Conservation (phyloP, 2,113 vertebrate genomes). For the Ochotona princeps region DNA sequence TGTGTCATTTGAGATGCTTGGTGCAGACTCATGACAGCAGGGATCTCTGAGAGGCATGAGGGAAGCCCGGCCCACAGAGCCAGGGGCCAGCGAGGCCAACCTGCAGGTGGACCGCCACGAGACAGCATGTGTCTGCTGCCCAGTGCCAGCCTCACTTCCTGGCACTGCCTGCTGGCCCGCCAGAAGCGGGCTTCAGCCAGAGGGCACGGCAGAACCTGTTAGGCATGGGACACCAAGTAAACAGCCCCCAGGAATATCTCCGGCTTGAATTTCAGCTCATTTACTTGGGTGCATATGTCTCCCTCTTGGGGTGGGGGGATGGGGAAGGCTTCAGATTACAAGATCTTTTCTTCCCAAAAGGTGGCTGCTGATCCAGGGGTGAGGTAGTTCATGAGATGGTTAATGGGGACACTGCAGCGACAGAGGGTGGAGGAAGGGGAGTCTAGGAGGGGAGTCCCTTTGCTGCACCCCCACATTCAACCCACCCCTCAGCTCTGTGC, state of each 20-base stretch:
- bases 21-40: not conserved
- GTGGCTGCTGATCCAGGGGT: not conserved
- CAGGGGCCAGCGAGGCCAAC: not conserved
- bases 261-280: conserved; percentile 74
- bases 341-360: conserved; percentile 16
- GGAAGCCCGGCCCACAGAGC: conserved; percentile 59
- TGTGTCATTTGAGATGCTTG: conserved; percentile 10
- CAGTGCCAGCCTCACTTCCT: not conserved
- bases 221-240: conserved; percentile 79
- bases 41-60: conserved; percentile 38
- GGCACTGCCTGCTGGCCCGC: not conserved
- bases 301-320: not conserved
- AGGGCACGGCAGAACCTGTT: conserved; percentile 65
- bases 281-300: conserved; percentile 56
- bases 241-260: conserved; percentile 72
- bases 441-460: not conserved
- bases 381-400: not conserved
- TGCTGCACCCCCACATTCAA: too few species aligned
- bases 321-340: conserved; percentile 27
- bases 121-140: not conserved
- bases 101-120: conserved; percentile 39
- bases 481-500: not conserved
- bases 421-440: not conserved
- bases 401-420: not conserved
- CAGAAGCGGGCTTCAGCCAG: conserved; percentile 50